A percentile compares a stretch with the other conserved stretches of the same genome.
phyloP scores from a whole-genome alignment of 1,140 invertebrate species.

The Halesus radiatus region DNA sequence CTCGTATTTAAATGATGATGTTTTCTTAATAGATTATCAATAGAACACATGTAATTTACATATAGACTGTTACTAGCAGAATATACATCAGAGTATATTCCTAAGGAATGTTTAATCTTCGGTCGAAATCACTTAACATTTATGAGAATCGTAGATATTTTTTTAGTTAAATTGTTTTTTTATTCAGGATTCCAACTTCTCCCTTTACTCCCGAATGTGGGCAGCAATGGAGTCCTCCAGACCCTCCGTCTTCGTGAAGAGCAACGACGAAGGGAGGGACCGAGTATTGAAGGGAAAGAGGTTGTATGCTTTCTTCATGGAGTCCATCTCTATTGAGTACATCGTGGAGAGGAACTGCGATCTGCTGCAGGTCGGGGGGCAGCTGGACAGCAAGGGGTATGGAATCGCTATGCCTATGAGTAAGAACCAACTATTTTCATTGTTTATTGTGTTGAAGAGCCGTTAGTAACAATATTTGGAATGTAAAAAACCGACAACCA shows the following conservation, averaged over 20 bases:
- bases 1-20: no score
- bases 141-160: no score
- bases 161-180: background rate
- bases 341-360: constrained; percentile 91
- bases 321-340: constrained; percentile 94
- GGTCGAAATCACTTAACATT: no score
- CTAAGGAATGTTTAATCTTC: no score
- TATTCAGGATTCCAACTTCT: constrained; percentile 52
- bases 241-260: constrained; percentile 81
- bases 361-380: constrained; percentile 92
- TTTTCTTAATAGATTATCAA: no score
- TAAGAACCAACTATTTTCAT: constrained; percentile 65
- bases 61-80: no score
- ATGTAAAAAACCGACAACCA: no score
- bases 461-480: no score
- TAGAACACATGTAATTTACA: no score
- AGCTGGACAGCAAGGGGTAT: constrained; percentile 88
- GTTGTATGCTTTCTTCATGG: constrained; percentile 92
- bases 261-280: constrained; percentile 85
- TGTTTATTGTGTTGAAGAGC: no score
- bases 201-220: constrained; percentile 73
- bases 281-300: constrained; percentile 79
- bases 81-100: no score
- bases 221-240: constrained; percentile 81
- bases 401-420: constrained; percentile 82